phyloP scores from a whole-genome alignment of 2,888 invertebrate genomes.

The Zygogramma bicolorata region DNA sequence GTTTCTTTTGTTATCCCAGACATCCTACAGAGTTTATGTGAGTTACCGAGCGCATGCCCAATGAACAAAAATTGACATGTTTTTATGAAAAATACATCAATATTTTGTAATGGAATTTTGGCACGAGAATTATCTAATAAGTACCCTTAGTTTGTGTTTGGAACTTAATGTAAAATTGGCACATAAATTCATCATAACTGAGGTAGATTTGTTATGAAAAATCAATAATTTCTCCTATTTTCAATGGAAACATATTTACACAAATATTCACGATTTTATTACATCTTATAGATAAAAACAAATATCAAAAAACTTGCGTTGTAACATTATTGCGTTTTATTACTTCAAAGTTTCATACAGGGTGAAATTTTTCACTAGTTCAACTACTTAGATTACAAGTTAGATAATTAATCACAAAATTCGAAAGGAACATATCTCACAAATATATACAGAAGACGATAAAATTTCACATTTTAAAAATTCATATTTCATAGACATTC shows the following conservation, averaged over 20 bases:
- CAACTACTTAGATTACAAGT: too few relatives aligned
- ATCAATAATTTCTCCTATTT: slow-evolving; percentile 59
- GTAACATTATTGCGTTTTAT: slow-evolving; percentile 65
- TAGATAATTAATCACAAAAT: background rate
- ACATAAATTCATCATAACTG: slow-evolving; percentile 61
- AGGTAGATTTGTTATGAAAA: slow-evolving; percentile 66
- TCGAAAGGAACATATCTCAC: background rate
- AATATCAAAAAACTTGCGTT: slow-evolving; percentile 65
- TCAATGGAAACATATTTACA: slow-evolving; percentile 61
- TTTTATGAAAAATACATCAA: slow-evolving; percentile 47
- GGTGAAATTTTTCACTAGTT: slow-evolving; percentile 23
- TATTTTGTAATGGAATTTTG: slow-evolving; percentile 41
- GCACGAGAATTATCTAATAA: slow-evolving; percentile 46
- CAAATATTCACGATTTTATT: slow-evolving; percentile 59
- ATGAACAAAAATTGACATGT: slow-evolving; percentile 43
- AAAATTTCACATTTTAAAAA: too few relatives aligned
- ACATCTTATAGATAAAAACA: slow-evolving; percentile 56
- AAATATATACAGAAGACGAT: background rate
- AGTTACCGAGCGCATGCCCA: slow-evolving; percentile 28
- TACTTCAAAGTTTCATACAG: slow-evolving; percentile 52
- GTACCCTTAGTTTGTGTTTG: slow-evolving; percentile 18
- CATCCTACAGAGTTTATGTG: slow-evolving; percentile 5
- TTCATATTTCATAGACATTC: too few relatives aligned
- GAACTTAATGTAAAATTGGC: slow-evolving; percentile 55
- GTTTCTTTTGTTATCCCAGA: background rate